Conservation (phyloP, 2,113 vertebrate species). For the Menura novaehollandiae region DNA sequence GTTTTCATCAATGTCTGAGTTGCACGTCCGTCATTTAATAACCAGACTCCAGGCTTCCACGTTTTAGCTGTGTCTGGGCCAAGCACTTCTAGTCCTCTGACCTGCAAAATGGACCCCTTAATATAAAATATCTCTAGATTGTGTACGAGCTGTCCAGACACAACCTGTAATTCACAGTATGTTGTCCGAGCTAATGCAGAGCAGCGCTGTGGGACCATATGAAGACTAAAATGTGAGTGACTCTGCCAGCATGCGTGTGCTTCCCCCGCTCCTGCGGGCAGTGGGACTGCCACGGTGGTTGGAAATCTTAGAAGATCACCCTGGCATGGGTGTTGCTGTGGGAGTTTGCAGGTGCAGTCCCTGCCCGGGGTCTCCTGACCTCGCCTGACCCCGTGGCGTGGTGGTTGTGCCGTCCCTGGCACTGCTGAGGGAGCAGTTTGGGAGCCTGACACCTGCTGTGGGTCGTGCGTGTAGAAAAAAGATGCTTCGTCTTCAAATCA, state of each 20-base stretch:
- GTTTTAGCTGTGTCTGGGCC: neutral
- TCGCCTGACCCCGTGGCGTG: neutral
- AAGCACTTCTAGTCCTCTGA: neutral
- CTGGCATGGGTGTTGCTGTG: neutral
- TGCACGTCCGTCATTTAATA: neutral
- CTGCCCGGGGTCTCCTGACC: neutral
- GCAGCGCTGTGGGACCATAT: neutral
- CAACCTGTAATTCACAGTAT: neutral
- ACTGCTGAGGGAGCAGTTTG: rapidly evolving
- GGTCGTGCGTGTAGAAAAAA: neutral
- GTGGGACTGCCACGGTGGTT: neutral
- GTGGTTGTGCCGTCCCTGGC: neutral
- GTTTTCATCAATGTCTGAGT: neutral
- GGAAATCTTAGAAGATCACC: rapidly evolving
- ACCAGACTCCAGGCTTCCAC: neutral
- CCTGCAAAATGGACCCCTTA: neutral
- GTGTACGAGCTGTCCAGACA: neutral
- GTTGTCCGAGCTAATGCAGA: neutral
- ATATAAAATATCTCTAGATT: neutral
- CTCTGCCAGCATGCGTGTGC: neutral
- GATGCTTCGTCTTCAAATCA: neutral
- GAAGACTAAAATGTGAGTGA: neutral
- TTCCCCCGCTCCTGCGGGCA: neutral
- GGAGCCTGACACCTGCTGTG: neutral
- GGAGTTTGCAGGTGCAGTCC: neutral